Base-by-base conservation (phyloP, 2,113 vertebrate genomes). In the Seriola dumerili region DNA sequence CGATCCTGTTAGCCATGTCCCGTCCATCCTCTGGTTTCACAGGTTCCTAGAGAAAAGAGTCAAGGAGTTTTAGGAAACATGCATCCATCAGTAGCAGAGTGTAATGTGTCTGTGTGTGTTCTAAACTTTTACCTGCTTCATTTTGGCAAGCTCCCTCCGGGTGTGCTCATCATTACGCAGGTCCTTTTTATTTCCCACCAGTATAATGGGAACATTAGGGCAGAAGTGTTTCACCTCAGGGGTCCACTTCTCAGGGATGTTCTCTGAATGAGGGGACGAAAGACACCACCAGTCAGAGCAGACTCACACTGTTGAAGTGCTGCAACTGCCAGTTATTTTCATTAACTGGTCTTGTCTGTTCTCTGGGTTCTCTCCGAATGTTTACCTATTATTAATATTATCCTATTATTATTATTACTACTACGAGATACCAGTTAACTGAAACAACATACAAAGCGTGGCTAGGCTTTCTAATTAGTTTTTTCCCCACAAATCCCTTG, bases 181-280 rank as follows among this genome's bases (percentile, higher is more conserved):
- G 87, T 99, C 98, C 94, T 99, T 99, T 94, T 99, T 99, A 92
- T 99, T 99, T 89, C 97, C 98, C 93, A 99, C 98, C 85, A 99
- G 95, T 87, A 99, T 99, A 83, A 99, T 99, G 90, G 98, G 98
- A 93, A 99, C 98, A 0, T 99, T 99, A 70, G 98, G 98, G 86
- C 98, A 99, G 94, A 99, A 99, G 94, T 99, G 98, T 95, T 99
- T 99, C 82, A 99, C 98, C 92, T 99, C 98, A 0, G 98, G 98
- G 85, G 98, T 99, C 98, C 98, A 99, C 83, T 99, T 99, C 93
- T 99, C 98, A 81, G 98, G 98, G 91, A 99, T 99, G 94, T 99
- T 99, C 95, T 99, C 98, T 99, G 75, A 66, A 87, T 29, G 64
- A 76, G 0, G 23, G 23, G 46, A 88, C 21, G 75, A 61, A 36